Evolutionary conservation across 2,797 vertebrate species (phyloP).

Genomic region (Gymnoscopelus microlampas): DNA sequence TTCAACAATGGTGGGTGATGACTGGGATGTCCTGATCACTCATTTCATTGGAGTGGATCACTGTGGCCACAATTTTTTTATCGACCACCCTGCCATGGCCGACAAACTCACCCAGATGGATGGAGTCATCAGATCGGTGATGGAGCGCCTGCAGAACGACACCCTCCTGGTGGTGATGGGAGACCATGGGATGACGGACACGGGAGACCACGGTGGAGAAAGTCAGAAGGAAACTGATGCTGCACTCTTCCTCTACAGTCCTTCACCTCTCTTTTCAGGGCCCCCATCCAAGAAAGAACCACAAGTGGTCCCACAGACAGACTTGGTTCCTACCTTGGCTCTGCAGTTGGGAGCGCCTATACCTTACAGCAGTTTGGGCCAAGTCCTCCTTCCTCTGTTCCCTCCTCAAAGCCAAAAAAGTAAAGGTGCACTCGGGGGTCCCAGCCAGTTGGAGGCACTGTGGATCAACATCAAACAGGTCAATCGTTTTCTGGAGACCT

Average conservation of each 20-base stretch:
- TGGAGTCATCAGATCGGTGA: slow-evolving; percentile 92
- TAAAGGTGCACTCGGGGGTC: slow-evolving; percentile 60
- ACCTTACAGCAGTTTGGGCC: slow-evolving; percentile 93
- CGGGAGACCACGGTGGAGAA: slow-evolving; percentile 95
- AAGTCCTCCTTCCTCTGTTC: slow-evolving; percentile 91
- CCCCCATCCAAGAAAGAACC: slow-evolving; percentile 82
- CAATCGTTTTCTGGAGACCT: slow-evolving; percentile 92
- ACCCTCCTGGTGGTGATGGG: slow-evolving; percentile 96
- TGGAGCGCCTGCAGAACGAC: slow-evolving; percentile 90
- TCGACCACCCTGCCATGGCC: slow-evolving; percentile 94
- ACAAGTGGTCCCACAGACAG: slow-evolving; percentile 90
- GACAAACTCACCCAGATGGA: slow-evolving; percentile 98
- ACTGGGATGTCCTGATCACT: slow-evolving; percentile 95
- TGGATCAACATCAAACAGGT: slow-evolving; percentile 96
- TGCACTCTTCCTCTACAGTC: slow-evolving; percentile 94
- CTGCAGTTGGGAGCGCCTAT: slow-evolving; percentile 93
- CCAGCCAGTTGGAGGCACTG: slow-evolving; percentile 89
- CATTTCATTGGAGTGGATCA: slow-evolving; percentile 99
- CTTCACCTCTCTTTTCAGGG: slow-evolving; percentile 82
- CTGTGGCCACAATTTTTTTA: slow-evolving; percentile 94
- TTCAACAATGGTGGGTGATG: slow-evolving; percentile 88
- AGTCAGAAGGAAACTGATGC: slow-evolving; percentile 93
- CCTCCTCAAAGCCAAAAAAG: slow-evolving; percentile 44
- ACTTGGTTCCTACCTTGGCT: slow-evolving; percentile 93
- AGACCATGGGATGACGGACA: slow-evolving; percentile 97